phyloP scores from a whole-genome alignment of 2,797 vertebrate species.

The Cheirogaleus major region DNA sequence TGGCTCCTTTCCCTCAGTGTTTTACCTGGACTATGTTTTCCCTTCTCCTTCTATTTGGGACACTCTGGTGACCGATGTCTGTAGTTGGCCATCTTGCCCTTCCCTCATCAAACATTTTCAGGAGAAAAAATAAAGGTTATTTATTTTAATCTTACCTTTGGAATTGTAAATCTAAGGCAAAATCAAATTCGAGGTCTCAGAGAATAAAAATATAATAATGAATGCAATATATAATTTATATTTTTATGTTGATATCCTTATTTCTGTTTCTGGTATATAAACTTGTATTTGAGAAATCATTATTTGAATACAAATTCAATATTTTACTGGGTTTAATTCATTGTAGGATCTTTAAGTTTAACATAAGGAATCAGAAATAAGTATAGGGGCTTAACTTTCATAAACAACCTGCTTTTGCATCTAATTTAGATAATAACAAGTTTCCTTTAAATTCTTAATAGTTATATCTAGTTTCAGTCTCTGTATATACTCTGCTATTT shows the following conservation, averaged over 20 bases:
- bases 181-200: not conserved
- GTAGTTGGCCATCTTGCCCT: too few species aligned
- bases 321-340: not conserved
- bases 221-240: not conserved
- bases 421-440: not conserved
- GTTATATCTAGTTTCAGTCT: not conserved
- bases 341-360: not conserved
- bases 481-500: not conserved
- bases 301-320: not conserved
- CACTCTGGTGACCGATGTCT: too few species aligned
- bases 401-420: not conserved
- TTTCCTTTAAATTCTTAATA: slow-evolving; percentile 15
- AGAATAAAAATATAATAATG: not conserved
- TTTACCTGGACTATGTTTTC: too few species aligned
- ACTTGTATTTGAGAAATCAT: slow-evolving; percentile 33
- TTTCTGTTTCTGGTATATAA: slow-evolving; percentile 30
- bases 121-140: not conserved
- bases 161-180: not conserved
- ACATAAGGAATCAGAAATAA: not conserved
- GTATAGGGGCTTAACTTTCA: not conserved
- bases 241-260: not conserved
- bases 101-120: not conserved
- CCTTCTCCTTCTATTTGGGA: too few species aligned
- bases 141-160: slow-evolving; percentile 40
- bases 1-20: too few species aligned